Percentiles rank a stretch among this genome's conserved stretches.
Evolutionary conservation across 1,140 invertebrate genomes (phyloP).

Genomic region (Gonatopus flavifemur): DNA sequence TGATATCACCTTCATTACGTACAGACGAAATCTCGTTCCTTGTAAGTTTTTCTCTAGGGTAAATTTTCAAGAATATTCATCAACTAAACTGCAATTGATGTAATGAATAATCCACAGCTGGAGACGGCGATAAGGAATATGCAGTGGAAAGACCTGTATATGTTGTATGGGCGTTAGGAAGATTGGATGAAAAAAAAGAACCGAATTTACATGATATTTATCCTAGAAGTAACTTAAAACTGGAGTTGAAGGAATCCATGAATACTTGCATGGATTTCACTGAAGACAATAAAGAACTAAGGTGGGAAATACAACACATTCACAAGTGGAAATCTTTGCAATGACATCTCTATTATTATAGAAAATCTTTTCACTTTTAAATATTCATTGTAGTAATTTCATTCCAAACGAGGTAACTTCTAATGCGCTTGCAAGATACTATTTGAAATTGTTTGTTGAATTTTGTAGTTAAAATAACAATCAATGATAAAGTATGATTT

Average conservation of each 20-base stretch:
- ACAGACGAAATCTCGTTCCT: constrained; percentile 71
- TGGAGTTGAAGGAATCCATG: constrained; percentile 69
- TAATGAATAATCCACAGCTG: constrained; percentile 61
- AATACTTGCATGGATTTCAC: constrained; percentile 75
- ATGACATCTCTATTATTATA: not conserved
- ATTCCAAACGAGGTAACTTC: not conserved
- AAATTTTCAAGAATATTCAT: not conserved
- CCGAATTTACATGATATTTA: constrained; percentile 84
- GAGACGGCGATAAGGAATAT: constrained; percentile 77
- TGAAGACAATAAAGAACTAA: constrained; percentile 40
- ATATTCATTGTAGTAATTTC: not conserved
- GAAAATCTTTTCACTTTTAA: not conserved
- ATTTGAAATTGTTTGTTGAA: not conserved
- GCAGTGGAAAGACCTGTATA: constrained; percentile 66
- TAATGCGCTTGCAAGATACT: not conserved
- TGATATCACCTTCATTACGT: constrained; percentile 79
- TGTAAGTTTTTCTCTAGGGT: constrained; percentile 58
- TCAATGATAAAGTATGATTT: not conserved
- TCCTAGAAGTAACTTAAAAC: constrained; percentile 68
- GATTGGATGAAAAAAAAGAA: constrained; percentile 74
- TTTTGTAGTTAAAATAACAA: not conserved
- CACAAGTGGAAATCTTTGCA: not conserved
- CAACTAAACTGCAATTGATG: not conserved
- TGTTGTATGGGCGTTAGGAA: constrained; percentile 84
- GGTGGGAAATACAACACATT: constrained; percentile 38